A percentile compares a stretch with the other conserved stretches of the same genome.
Evolutionary conservation across 2,797 vertebrate species (phyloP).

Genomic region (Taeniopygia guttata): DNA sequence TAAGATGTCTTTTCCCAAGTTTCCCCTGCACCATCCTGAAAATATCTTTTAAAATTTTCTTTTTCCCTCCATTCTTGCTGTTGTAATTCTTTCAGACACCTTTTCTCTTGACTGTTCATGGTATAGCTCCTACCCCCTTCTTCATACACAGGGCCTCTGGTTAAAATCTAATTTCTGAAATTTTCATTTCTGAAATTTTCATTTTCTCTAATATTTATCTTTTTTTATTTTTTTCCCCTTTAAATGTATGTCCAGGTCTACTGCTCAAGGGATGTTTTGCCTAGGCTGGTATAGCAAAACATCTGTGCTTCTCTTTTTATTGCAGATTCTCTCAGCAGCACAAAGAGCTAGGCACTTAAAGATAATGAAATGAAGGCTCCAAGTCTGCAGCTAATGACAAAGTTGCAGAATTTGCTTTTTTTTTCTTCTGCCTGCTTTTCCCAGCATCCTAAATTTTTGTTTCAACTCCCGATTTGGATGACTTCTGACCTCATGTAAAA

Average conservation of each 20-base stretch:
- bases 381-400: conserved; percentile 19
- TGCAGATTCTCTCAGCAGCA: background rate
- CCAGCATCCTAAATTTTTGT: background rate
- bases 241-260: background rate
- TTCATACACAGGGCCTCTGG: background rate
- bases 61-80: background rate
- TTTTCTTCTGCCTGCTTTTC: background rate
- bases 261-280: background rate
- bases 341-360: background rate
- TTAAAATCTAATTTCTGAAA: background rate
- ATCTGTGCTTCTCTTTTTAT: conserved; percentile 23
- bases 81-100: background rate
- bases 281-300: background rate
- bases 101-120: background rate
- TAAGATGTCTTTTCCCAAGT: background rate
- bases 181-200: background rate
- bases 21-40: background rate
- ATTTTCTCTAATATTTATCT: background rate
- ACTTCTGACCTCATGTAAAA: background rate
- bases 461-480: background rate
- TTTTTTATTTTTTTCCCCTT: background rate
- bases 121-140: background rate
- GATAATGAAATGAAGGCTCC: conserved; percentile 8
- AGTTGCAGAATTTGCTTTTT: conserved; percentile 21
- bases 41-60: background rate